These are phyloP conservation scores for Diadromus collaris DNA, from an alignment of 2,888 invertebrate species.

Conservation along the genomic window DNA sequence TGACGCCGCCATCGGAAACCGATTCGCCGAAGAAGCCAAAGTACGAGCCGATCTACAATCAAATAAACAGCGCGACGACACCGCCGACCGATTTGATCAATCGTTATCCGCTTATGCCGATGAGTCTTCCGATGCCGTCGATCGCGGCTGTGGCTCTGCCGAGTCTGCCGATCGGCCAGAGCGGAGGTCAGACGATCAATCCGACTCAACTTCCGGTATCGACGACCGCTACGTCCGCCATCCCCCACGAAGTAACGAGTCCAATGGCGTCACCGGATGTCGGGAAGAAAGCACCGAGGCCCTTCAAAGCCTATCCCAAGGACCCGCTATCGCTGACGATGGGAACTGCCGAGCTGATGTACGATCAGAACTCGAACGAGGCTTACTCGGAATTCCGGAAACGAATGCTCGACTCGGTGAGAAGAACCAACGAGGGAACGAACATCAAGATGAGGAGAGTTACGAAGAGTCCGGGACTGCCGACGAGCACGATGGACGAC, in stretches of 20 bases:
- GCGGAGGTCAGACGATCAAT: slow-evolving; percentile 6
- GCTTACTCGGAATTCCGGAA: slow-evolving; percentile 88
- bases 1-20: slow-evolving; percentile 74
- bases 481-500: slow-evolving; percentile 71
- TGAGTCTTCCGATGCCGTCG: slow-evolving; percentile 54
- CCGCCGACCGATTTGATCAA: slow-evolving; percentile 10
- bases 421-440: slow-evolving; percentile 84
- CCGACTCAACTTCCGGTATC: slow-evolving; percentile 50
- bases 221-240: slow-evolving; percentile 51
- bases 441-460: slow-evolving; percentile 87
- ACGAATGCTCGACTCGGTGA: slow-evolving; percentile 85
- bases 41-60: slow-evolving; percentile 64
- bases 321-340: slow-evolving; percentile 84
- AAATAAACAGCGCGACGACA: not conserved
- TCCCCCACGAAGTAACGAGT: slow-evolving; percentile 37
- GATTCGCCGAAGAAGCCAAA: slow-evolving; percentile 70
- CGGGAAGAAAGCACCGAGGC: slow-evolving; percentile 81
- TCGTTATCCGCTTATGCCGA: slow-evolving; percentile 57
- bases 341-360: slow-evolving; percentile 80
- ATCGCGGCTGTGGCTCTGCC: slow-evolving; percentile 44
- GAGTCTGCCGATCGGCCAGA: slow-evolving; percentile 24
- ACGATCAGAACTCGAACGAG: slow-evolving; percentile 84
- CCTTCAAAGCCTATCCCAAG: slow-evolving; percentile 88
- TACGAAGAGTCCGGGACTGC: slow-evolving; percentile 67
- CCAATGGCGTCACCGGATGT: slow-evolving; percentile 64